Percentiles rank a stretch among this genome's conserved stretches.
Evolutionary conservation across 2,888 invertebrate species (phyloP).

Genomic region (Ophonus ardosiacus): DNA sequence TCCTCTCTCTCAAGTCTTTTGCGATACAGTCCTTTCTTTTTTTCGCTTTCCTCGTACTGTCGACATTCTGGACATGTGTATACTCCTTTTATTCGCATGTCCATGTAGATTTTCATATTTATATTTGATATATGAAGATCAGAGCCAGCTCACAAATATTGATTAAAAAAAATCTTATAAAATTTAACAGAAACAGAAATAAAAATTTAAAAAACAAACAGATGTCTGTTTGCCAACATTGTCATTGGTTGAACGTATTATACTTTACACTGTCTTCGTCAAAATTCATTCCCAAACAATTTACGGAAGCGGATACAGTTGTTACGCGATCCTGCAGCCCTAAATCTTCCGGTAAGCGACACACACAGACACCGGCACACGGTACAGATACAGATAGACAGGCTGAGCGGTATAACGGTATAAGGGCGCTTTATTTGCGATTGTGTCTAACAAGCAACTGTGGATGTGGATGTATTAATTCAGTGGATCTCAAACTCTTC

Average conservation of each 20-base stretch:
- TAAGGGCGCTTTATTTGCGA: slow-evolving; percentile 28
- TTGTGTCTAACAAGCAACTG: slow-evolving; percentile 34
- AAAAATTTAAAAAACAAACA: slow-evolving; percentile 3
- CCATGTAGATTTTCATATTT: neutral
- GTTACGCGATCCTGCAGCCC: slow-evolving; percentile 32
- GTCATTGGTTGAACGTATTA: neutral
- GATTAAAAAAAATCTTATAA: neutral
- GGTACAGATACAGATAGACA: neutral
- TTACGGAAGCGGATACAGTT: slow-evolving; percentile 23
- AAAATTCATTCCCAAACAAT: slow-evolving; percentile 11
- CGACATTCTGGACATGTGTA: too few species aligned
- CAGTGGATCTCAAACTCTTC: neutral
- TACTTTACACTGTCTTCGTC: slow-evolving; percentile 4
- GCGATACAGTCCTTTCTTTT: too few species aligned
- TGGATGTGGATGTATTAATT: slow-evolving; percentile 28
- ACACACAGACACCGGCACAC: neutral
- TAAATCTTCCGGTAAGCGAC: slow-evolving; percentile 27
- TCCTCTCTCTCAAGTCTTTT: too few species aligned
- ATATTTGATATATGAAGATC: neutral
- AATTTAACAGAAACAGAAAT: neutral
- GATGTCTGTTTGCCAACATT: neutral
- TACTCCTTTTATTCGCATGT: too few species aligned
- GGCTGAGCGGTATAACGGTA: neutral
- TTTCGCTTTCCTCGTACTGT: too few species aligned
- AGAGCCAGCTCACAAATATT: neutral